Base-by-base conservation (phyloP, 2,113 vertebrate species). In the Thomomys bottae region DNA sequence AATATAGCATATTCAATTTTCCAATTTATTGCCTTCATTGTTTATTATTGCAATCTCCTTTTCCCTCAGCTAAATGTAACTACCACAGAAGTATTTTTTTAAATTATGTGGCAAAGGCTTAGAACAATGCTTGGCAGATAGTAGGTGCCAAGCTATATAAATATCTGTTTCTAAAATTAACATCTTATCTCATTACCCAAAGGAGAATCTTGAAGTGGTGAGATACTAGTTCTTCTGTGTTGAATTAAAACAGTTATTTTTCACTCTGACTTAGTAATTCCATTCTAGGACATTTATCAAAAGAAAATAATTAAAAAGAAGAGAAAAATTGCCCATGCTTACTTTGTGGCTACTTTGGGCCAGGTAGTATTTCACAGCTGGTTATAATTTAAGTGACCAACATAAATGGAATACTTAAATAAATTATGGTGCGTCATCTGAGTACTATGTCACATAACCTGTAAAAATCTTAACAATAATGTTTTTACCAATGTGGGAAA, bases 221-320 rank as follows among this genome's bases (percentile, higher is more conserved):
- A 72, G 42, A 83, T 84, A 78, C 71, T 94, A 92, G 57, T 83
- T 94, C 38, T 79, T 84, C 38, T 93, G 54, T 83, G 49, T 88
- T 90, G 84, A 90, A 88, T 91, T 91, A 84, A 88, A 88, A 57
- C 45, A 94, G 88, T 88, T 86, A 84, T 83, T 91, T 94, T 88
- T 91, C 80, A 80, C 75, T 73, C 84, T 88, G 89, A 84, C 72
- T 88, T 92, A 88, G 45, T 91, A 92, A 92, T 92, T 85, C 40
- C 23, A 21, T 61, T 76, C 80, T 54, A 75, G 61, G 23, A 42
- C 88, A 94, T 81, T 85, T 92, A 85, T 92, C 84, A 88, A 88
- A 91, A 84, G 84, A 72, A 88, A 94, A 91, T 91, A 94, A 91
- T 94, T 79, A 49, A 89, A 85, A 89, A 85, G 86, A 75, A 89